Conservation (phyloP, 2,113 vertebrate species). For the Etheostoma spectabile region DNA sequence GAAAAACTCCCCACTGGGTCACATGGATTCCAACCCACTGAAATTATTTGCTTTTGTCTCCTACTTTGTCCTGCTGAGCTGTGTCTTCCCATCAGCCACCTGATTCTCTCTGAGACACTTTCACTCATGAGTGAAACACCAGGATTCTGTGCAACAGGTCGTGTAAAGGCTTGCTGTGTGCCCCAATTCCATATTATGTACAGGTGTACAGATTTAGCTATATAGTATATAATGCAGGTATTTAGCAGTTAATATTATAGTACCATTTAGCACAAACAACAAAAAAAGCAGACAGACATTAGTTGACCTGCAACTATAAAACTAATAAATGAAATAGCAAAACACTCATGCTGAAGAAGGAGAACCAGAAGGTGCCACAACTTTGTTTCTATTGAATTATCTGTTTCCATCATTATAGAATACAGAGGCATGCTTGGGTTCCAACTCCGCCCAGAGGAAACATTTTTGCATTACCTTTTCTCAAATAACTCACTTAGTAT, state of each 20-base stretch:
- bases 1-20: conserved; percentile 16
- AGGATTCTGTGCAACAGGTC: no score
- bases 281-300: not conserved
- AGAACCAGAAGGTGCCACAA: no score
- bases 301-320: not conserved
- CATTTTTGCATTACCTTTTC: not conserved
- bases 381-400: no score
- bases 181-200: not conserved
- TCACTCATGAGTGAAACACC: not conserved
- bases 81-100: conserved; percentile 15
- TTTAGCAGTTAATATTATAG: not conserved
- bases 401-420: no score
- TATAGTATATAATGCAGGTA: not conserved
- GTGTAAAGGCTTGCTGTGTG: not conserved
- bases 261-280: not conserved
- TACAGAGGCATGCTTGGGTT: no score
- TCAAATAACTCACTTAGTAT: not conserved
- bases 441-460: not conserved
- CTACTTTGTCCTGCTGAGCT: not conserved
- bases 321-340: not conserved
- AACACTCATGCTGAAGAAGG: not conserved
- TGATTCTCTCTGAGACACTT: not conserved
- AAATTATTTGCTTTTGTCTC: conserved; percentile 39
- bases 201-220: not conserved
- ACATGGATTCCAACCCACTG: not conserved